Conservation (phyloP, 1,140 invertebrate species). For the Homarus americanus region DNA sequence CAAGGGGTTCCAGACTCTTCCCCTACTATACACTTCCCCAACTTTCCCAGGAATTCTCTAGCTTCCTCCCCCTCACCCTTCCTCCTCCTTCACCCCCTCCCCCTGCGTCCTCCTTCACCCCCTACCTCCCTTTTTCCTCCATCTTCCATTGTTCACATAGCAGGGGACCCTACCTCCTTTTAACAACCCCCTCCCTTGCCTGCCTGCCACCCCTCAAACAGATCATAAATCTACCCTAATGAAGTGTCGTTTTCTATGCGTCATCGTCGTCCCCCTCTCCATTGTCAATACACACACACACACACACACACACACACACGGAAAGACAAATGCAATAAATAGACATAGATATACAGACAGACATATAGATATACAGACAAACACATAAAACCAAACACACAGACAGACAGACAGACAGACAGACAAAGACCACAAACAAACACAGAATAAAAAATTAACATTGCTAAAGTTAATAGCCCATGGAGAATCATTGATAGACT, state of each 20-base stretch:
- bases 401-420: too few relatives aligned
- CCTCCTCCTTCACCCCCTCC: too few relatives aligned
- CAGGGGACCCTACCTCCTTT: background rate
- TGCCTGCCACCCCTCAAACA: background rate
- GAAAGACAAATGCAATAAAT: too few relatives aligned
- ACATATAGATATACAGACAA: too few relatives aligned
- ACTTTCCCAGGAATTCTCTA: too few relatives aligned
- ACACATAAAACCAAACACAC: too few relatives aligned
- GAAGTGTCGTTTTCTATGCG: slow-evolving; percentile 36
- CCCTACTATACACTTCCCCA: too few relatives aligned
- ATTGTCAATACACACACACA: background rate
- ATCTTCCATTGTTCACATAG: too few relatives aligned
- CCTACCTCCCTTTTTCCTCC: background rate
- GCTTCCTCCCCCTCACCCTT: too few relatives aligned
- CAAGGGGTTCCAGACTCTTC: too few relatives aligned
- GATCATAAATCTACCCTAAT: slow-evolving; percentile 45
- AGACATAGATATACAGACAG: too few relatives aligned
- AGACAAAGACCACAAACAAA: background rate
- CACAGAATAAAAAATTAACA: slow-evolving; percentile 19
- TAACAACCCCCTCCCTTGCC: background rate
- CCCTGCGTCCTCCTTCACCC: background rate
- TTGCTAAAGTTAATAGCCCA: slow-evolving; percentile 26
- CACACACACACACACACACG: too few relatives aligned
- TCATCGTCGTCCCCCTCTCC: background rate
- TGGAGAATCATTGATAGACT: slow-evolving; percentile 31